Percentiles rank a stretch among this genome's conserved stretches.
phyloP scores from a whole-genome alignment of 2,113 vertebrate species.

The Pteropus alecto region DNA sequence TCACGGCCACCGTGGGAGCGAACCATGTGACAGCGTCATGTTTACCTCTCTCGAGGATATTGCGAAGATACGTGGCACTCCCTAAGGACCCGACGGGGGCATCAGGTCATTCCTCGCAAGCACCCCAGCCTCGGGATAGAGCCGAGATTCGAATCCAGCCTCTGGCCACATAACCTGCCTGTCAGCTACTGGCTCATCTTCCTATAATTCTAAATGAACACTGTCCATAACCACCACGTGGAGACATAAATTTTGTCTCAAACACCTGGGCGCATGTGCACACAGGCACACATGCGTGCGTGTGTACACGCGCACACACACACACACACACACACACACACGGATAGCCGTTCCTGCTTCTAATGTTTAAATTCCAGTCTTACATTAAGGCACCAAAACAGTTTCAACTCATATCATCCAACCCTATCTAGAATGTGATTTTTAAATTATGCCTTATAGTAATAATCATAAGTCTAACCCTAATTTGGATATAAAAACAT shows the following conservation, averaged over 20 bases:
- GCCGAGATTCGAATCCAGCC: neutral
- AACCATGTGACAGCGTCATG: rapidly evolving
- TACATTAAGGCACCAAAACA: neutral
- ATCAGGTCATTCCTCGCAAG: neutral
- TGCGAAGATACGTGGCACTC: rapidly evolving
- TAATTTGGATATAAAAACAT: neutral
- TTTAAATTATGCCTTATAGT: neutral
- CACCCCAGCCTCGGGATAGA: neutral
- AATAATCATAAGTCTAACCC: too few relatives aligned
- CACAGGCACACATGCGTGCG: too few relatives aligned
- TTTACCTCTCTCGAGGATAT: rapidly evolving
- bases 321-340: too few relatives aligned
- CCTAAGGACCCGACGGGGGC: rapidly evolving
- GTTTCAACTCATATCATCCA: neutral
- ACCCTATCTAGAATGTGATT: neutral
- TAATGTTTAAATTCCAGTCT: neutral
- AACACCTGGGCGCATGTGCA: rapidly evolving
- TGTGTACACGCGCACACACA: too few relatives aligned
- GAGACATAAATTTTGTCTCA: neutral
- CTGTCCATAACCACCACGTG: rapidly evolving
- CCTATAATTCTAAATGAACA: rapidly evolving
- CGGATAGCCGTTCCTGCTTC: neutral
- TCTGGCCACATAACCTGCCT: too few relatives aligned
- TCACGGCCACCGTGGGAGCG: too few relatives aligned
- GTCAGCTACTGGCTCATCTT: neutral